These are phyloP conservation scores for Prorops nasuta DNA, from an alignment of 1,140 invertebrate genomes.

Conservation along the genomic window DNA sequence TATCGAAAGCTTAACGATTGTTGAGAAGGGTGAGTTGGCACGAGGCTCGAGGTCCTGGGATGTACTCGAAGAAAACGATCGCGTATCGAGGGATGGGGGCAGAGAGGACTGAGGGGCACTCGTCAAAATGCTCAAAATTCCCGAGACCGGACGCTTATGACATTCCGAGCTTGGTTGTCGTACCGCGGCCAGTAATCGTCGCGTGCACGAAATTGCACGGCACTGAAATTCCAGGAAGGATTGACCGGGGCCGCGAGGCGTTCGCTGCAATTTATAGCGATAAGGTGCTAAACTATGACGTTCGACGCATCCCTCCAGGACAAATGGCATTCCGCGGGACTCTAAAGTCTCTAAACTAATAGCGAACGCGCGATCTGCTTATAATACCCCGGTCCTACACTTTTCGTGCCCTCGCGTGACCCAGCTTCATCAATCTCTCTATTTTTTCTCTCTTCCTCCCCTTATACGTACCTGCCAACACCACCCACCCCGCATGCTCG, in stretches of 20 bases:
- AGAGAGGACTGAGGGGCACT: too few species aligned
- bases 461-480: too few species aligned
- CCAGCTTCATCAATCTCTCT: too few species aligned
- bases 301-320: constrained; percentile 22
- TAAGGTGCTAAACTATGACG: constrained; percentile 33
- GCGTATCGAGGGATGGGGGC: too few species aligned
- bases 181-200: constrained; percentile 27
- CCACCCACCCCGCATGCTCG: too few species aligned
- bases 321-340: too few species aligned
- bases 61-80: too few species aligned
- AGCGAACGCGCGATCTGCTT: neutral
- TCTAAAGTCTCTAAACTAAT: too few species aligned
- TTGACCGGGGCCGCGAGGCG: constrained; percentile 13
- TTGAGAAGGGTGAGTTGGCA: too few species aligned
- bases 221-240: constrained; percentile 39
- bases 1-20: too few species aligned
- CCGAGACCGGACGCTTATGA: constrained; percentile 20
- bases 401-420: neutral
- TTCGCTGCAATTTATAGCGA: constrained; percentile 27
- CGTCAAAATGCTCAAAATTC: constrained; percentile 35
- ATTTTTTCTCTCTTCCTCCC: too few species aligned
- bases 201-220: constrained; percentile 47
- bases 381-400: neutral
- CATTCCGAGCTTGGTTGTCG: constrained; percentile 19
- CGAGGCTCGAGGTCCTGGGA: too few species aligned